Percentiles rank a stretch among this genome's conserved stretches.
Evolutionary conservation across 2,113 vertebrate genomes (phyloP).

Genomic region (Mustelus asterias): DNA sequence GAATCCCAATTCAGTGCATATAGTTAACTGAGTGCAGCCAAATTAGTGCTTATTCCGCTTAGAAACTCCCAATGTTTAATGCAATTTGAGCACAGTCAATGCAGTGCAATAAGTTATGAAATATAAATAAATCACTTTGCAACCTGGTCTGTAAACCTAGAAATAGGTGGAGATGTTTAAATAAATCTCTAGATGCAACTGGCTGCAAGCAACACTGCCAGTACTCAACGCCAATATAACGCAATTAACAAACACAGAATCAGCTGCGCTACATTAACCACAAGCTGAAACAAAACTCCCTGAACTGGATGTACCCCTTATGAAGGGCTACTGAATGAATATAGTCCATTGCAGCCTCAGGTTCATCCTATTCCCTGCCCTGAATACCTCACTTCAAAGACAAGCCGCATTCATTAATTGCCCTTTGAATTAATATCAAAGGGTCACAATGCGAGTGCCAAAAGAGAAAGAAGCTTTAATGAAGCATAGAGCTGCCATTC

Average conservation of each 20-base stretch:
- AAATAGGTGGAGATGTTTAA: neutral
- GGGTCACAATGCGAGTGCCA: slow-evolving; percentile 99
- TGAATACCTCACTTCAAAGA: slow-evolving; percentile 97
- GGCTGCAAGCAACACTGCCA: neutral
- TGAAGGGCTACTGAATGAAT: slow-evolving; percentile 67
- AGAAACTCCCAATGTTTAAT: slow-evolving; percentile 3
- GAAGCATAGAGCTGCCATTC: slow-evolving; percentile 98
- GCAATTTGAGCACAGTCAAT: neutral
- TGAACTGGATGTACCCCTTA: slow-evolving; percentile 38
- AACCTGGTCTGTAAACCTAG: neutral
- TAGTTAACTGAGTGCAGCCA: slow-evolving; percentile 35
- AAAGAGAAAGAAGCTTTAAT: slow-evolving; percentile 98
- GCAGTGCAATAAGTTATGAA: slow-evolving; percentile 1
- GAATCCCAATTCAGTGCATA: slow-evolving; percentile 34
- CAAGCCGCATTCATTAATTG: slow-evolving; percentile 99
- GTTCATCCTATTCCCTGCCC: slow-evolving; percentile 88
- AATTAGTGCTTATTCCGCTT: slow-evolving; percentile 23
- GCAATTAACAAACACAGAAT: slow-evolving; percentile 38
- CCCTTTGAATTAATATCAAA: slow-evolving; percentile 99
- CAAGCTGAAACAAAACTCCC: slow-evolving; percentile 37
- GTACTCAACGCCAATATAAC: slow-evolving; percentile 28
- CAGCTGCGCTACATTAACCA: slow-evolving; percentile 37
- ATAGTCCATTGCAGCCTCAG: slow-evolving; percentile 95
- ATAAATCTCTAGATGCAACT: slow-evolving; percentile 10
- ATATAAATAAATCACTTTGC: slow-evolving; percentile 18